These are phyloP conservation scores for Falco berigora DNA, from an alignment of 2,797 vertebrate genomes.

Conservation along the genomic window DNA sequence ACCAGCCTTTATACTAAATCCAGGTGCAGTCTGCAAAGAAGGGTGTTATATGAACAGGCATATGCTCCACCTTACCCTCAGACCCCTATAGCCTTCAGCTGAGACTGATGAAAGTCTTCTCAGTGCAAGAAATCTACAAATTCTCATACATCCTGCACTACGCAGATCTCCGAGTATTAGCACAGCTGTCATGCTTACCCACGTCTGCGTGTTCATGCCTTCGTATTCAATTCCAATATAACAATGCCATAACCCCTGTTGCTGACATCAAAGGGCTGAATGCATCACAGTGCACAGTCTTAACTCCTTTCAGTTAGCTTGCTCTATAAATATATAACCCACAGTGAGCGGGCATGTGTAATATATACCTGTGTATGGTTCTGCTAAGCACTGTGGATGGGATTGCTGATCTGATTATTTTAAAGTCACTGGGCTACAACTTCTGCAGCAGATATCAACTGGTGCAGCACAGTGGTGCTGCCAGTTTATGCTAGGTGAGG, in stretches of 20 bases:
- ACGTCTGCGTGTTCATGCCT: background rate
- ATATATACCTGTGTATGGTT: background rate
- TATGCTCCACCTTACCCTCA: background rate
- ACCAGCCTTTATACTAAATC: background rate
- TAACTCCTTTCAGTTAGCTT: conserved; percentile 18
- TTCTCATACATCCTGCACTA: background rate
- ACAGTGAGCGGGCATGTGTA: background rate
- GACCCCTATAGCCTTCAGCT: background rate
- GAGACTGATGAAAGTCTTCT: background rate
- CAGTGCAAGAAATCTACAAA: background rate
- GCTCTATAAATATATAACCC: background rate
- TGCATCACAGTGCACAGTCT: background rate
- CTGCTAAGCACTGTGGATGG: background rate
- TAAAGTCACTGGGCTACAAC: background rate
- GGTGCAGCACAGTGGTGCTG: background rate
- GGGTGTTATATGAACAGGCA: background rate
- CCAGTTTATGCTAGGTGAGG: background rate
- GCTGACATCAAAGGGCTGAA: conserved; percentile 20
- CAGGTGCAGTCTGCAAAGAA: background rate
- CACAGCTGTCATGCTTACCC: background rate
- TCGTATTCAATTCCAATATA: background rate
- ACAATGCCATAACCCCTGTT: background rate
- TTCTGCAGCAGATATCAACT: background rate
- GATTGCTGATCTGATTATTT: conserved; percentile 24
- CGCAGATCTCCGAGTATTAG: background rate